Evolutionary conservation across 2,888 invertebrate species (phyloP), one percentile per base, ranked within the genome.

Genomic region (Prostheceraeus crozeri): DNA sequence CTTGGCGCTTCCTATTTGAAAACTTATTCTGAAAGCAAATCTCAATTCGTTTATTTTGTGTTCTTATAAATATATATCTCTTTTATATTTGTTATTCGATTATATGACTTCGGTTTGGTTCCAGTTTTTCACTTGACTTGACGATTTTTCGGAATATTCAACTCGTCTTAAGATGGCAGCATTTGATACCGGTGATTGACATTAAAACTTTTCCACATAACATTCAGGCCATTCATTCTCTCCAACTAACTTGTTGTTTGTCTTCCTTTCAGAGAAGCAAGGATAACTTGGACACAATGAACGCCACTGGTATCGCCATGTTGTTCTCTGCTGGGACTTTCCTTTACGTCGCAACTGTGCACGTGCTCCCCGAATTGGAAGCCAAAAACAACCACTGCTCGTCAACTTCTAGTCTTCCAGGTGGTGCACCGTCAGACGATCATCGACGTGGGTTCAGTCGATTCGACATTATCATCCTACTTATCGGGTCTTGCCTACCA

Each of bases 281-380:
- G 72, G 90, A 90, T 76, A 86, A 86, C 0, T 77, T 93, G 2
- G 86, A 86, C 66, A 85, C 86, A 6, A 82, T 89, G 51, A 90
- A 91, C 72, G 90, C 89, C 1, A 96, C 96, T 25, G 96, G 89
- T 76, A 84, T 96, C 61, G 91, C 96, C 0, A 93, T 99, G 93
- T 78, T 98, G 31, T 98, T 98, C 77, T 94, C 94, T 40, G 98
- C 94, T 0, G 98, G 98, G 0, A 98, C 98, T 11, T 99, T 98
- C 78, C 81, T 98, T 0, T 98, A 96, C 74, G 98, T 98, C 1
- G 91, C 98, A 0, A 96, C 96, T 0, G 94, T 98, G 0, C 98
- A 99, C 76, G 94, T 99, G 0, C 75, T 99, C 52, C 96, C 98
- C 0, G 98, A 99, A 76, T 79, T 98, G 40, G 74, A 76, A 10